Conservation (phyloP, 1,140 invertebrate species). For the Drosophila nebulosa region DNA sequence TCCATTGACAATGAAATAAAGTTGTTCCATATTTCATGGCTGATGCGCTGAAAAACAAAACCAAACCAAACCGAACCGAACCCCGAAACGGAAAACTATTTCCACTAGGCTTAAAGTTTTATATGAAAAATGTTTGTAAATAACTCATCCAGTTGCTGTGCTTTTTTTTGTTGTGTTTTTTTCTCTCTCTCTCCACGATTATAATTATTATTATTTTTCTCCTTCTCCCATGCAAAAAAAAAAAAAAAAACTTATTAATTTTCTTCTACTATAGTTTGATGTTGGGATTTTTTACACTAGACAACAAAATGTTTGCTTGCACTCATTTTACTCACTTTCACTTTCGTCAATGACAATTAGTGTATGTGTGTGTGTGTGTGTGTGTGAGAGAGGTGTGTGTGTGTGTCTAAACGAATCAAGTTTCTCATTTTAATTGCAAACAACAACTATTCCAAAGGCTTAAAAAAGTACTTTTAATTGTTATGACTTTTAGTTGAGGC, state of each 20-base stretch:
- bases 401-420: conserved; percentile 26
- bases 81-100: conserved; percentile 29
- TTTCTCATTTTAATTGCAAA: conserved; percentile 65
- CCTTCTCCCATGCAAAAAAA: conserved; percentile 21
- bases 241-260: conserved; percentile 28
- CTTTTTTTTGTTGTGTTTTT: neutral
- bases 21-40: conserved; percentile 70
- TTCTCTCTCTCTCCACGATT: neutral
- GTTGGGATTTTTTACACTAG: conserved; percentile 7
- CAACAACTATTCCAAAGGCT: conserved; percentile 27
- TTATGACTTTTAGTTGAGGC: conserved; percentile 3
- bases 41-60: conserved; percentile 23
- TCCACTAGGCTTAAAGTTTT: conserved; percentile 7
- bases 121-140: conserved; percentile 44
- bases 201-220: conserved; percentile 27
- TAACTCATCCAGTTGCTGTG: conserved; percentile 40
- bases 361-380: conserved; percentile 16
- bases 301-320: conserved; percentile 10
- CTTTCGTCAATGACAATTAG: conserved; percentile 63
- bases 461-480: conserved; percentile 46
- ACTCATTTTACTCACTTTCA: conserved; percentile 46
- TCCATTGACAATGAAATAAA: conserved; percentile 74
- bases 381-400: neutral
- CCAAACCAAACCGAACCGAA: neutral
- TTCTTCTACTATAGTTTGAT: neutral